These are phyloP conservation scores for Elachura formosa DNA, from an alignment of 2,113 vertebrate genomes.

Conservation along the genomic window DNA sequence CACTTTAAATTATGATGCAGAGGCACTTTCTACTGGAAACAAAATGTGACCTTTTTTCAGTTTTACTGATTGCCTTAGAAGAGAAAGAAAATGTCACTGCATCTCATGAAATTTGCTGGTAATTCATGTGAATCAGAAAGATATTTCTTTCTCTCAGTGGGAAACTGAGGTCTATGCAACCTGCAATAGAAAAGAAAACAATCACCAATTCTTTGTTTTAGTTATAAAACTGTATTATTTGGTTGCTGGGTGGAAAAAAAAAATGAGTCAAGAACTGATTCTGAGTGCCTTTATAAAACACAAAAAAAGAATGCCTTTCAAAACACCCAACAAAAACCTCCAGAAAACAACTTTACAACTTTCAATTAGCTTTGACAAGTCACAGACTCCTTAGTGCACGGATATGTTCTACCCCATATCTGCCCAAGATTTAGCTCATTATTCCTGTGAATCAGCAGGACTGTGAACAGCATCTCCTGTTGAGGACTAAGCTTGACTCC, in stretches of 20 bases:
- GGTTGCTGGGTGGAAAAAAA: background rate
- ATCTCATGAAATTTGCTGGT: background rate
- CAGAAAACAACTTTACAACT: background rate
- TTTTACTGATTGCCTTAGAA: background rate
- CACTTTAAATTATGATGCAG: background rate
- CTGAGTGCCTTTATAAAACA: background rate
- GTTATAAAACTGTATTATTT: background rate
- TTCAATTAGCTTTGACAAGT: background rate
- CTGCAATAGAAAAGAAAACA: background rate
- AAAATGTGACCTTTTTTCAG: slow-evolving; percentile 28
- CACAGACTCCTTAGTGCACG: background rate
- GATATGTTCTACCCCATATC: background rate
- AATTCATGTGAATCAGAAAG: background rate
- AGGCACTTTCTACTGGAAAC: background rate
- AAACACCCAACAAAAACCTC: background rate
- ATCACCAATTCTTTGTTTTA: background rate
- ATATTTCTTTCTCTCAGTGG: background rate
- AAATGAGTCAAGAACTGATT: background rate
- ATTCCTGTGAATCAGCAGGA: too few species aligned
- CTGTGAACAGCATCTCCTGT: fast-evolving
- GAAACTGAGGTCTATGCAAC: background rate
- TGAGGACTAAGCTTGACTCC: background rate
- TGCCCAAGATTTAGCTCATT: background rate
- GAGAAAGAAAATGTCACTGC: slow-evolving; percentile 18
- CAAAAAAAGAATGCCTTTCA: background rate